Conservation (phyloP, 1,140 invertebrate genomes). For the Drosophila quadrilineata region DNA sequence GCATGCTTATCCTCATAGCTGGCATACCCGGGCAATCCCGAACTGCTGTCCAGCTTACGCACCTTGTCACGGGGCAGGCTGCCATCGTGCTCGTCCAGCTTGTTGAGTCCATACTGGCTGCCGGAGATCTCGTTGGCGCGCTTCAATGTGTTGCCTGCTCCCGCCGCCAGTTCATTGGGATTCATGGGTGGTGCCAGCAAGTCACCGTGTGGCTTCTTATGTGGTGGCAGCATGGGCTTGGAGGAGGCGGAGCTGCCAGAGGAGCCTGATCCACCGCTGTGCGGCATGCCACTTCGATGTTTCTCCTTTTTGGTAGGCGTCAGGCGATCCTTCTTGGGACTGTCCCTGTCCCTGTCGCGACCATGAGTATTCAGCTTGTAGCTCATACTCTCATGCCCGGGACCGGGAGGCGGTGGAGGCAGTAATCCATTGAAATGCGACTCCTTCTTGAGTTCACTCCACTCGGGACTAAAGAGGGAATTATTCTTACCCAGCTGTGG, state of each 20-base stretch:
- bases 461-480: constrained; percentile 77
- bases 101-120: constrained; percentile 54
- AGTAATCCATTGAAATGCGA: constrained; percentile 59
- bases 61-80: constrained; percentile 59
- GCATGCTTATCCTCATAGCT: constrained; percentile 60
- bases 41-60: constrained; percentile 62
- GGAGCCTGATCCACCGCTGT: background rate
- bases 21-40: constrained; percentile 35
- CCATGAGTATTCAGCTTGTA: constrained; percentile 63
- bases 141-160: constrained; percentile 48
- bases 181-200: constrained; percentile 11
- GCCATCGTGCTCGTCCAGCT: constrained; percentile 61
- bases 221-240: constrained; percentile 56
- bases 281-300: constrained; percentile 37
- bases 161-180: constrained; percentile 41
- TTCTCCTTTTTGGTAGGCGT: constrained; percentile 72
- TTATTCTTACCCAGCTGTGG: constrained; percentile 41
- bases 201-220: constrained; percentile 40
- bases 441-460: constrained; percentile 67
- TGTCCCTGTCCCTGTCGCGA: constrained; percentile 62
- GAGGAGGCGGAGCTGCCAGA: constrained; percentile 11
- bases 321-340: constrained; percentile 63
- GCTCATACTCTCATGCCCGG: constrained; percentile 41
- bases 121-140: constrained; percentile 58
- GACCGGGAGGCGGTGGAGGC: constrained; percentile 42